These are phyloP conservation scores for Epinotia ramella DNA, from an alignment of 2,888 invertebrate species.

Conservation along the genomic window DNA sequence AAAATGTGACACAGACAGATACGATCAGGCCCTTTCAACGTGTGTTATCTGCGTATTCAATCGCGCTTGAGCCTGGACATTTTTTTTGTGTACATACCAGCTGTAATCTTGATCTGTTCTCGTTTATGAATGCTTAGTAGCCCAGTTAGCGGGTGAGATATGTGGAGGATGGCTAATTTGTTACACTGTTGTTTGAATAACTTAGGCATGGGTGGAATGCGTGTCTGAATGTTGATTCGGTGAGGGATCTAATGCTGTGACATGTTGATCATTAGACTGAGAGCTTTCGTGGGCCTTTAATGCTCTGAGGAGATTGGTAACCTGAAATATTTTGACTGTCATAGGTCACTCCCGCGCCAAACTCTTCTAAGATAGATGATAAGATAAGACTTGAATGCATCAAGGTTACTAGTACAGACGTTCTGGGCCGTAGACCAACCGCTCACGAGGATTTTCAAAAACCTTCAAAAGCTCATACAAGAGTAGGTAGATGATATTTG, in stretches of 20 bases:
- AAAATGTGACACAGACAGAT: conserved; percentile 74
- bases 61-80: conserved; percentile 60
- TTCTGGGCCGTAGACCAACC: no score
- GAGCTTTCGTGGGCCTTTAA: neutral
- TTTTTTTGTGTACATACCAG: conserved; percentile 63
- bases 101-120: conserved; percentile 66
- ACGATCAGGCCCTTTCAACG: conserved; percentile 74
- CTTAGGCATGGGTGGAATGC: conserved; percentile 11
- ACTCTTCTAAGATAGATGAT: no score
- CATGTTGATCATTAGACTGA: neutral
- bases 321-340: neutral
- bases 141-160: conserved; percentile 66
- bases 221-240: conserved; percentile 24
- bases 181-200: conserved; percentile 39
- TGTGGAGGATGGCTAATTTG: conserved; percentile 63
- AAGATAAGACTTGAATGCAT: no score
- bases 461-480: no score
- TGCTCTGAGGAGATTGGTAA: neutral
- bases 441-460: no score
- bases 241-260: neutral
- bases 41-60: conserved; percentile 67
- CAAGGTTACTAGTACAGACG: no score
- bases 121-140: conserved; percentile 60
- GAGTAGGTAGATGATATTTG: no score
- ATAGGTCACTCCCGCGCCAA: neutral